Base-by-base conservation (phyloP, 2,797 vertebrate genomes). In the Odontamblyopus rebecca region DNA sequence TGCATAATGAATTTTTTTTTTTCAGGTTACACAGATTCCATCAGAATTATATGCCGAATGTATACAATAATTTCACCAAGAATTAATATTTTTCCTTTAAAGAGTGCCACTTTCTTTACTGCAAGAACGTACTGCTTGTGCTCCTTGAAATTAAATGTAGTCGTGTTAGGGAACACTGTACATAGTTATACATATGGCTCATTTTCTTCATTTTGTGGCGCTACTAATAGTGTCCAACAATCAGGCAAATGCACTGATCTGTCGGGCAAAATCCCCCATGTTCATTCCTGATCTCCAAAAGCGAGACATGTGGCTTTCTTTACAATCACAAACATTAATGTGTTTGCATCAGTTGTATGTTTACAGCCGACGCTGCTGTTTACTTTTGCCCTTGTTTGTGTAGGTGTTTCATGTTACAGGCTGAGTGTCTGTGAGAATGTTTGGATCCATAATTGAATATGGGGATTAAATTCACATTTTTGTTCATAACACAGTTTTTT, bases 261-360 rank as follows among this genome's bases (percentile, higher is more conserved):
- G 69, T 78, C 70, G 76, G 50, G 65, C 71, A 79, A 75, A 73
- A n/a, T 70, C 64, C 66, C 71, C 66, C 29, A 76, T 70, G 9
- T 51, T 72, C 64, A 70, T 75, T 82, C 71, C 72, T 62, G 51
- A 81, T 71, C 54, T 57, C 1, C 80, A 69, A 84, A 87, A 82
- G 76, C 80, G 69, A 81, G 83, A 81, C 86, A 89, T 86, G 79
- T 84, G 85, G 81, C 74, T 87, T 85, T 74, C 80, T 86, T 86
- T 83, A 79, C 81, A 78, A 88, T 88, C 86, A 88, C 87, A 85
- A 91, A 85, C 86, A 88, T 83, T 72, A 83, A 85, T 75, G 86
- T 81, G 85, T 88, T 82, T 84, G 77, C 71, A 84, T 88, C 66
- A 68, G 80, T 78, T 75, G 68, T 68, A 48, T 87, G 79, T 89